Percentiles rank a stretch among this genome's conserved stretches.
These are phyloP conservation scores for Zaprionus kolodkinae DNA, from an alignment of 1,140 invertebrate genomes.

Conservation along the genomic window DNA sequence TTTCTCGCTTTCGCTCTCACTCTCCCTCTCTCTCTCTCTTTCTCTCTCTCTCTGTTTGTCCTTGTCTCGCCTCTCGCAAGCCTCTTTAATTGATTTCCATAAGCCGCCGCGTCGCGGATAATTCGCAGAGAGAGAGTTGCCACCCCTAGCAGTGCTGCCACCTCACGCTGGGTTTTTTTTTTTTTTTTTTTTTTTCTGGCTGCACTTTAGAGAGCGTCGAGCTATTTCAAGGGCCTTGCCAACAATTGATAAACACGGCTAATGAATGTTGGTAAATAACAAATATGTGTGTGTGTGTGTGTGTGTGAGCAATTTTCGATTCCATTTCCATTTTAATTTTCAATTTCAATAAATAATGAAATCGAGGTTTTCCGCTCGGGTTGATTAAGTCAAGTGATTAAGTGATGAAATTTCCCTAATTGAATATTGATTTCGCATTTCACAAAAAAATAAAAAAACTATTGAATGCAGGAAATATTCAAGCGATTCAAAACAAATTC, in stretches of 20 bases:
- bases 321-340: no score
- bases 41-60: neutral
- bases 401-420: neutral
- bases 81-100: constrained; percentile 12
- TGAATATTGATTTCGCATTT: neutral
- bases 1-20: neutral
- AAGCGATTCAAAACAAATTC: neutral
- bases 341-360: neutral
- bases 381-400: constrained; percentile 2
- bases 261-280: neutral
- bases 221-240: neutral
- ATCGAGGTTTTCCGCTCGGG: neutral
- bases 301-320: neutral
- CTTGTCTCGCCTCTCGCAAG: neutral
- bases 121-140: neutral
- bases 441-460: no score
- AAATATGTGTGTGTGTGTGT: neutral
- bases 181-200: neutral
- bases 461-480: neutral
- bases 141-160: no score
- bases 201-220: neutral
- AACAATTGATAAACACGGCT: neutral
- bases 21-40: neutral
- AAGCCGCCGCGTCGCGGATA: neutral
- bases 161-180: no score